Evolutionary conservation across 2,888 invertebrate genomes (phyloP).

Genomic region (Harpalus rufipes): DNA sequence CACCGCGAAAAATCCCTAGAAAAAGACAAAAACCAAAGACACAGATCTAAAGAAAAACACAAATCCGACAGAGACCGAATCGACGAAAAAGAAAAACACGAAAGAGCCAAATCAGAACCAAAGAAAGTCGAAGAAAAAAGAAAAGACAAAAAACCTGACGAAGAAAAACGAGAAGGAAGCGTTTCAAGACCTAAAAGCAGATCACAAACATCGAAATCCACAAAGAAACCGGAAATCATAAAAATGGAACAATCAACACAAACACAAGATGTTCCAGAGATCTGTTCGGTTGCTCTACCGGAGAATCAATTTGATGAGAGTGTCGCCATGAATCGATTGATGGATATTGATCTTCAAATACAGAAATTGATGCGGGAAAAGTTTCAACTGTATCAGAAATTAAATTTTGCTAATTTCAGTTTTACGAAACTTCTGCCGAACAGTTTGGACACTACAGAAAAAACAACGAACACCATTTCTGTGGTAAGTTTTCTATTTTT

Average conservation of each 20-base stretch:
- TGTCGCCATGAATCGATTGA: neutral
- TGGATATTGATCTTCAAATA: conserved; percentile 55
- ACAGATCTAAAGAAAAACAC: no score
- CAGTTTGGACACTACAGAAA: neutral
- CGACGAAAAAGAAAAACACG: conserved; percentile 27
- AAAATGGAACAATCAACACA: neutral
- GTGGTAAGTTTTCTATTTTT: neutral
- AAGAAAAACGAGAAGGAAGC: neutral
- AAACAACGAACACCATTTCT: neutral
- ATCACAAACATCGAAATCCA: no score
- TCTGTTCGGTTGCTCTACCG: neutral
- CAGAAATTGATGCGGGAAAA: conserved; percentile 62
- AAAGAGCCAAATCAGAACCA: conserved; percentile 24
- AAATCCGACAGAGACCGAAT: no score
- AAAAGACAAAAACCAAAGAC: neutral
- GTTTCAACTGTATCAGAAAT: conserved; percentile 44
- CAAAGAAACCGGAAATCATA: no score
- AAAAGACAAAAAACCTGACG: conserved; percentile 8
- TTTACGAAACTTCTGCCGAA: neutral
- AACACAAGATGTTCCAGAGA: neutral
- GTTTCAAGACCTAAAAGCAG: no score
- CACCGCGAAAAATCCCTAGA: neutral
- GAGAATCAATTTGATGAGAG: neutral
- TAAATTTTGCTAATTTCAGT: conserved; percentile 2
- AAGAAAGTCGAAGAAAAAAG: conserved; percentile 6